A percentile compares a stretch with the other conserved stretches of the same genome.
Conservation (phyloP, 2,797 vertebrate genomes). For the Ctenopoma kingsleyae region DNA sequence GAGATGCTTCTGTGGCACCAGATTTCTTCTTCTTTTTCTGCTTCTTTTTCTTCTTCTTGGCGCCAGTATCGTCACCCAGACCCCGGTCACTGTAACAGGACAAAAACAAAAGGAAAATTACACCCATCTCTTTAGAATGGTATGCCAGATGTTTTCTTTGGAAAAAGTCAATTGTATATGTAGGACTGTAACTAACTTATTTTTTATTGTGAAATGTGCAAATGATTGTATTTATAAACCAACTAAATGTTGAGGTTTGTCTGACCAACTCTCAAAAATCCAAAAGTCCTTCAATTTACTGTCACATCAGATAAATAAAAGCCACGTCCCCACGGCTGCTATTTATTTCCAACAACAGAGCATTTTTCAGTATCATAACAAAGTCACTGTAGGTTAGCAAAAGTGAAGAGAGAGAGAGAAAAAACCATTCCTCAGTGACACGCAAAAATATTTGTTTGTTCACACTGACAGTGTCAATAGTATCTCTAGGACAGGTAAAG, state of each 20-base stretch:
- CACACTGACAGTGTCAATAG: not conserved
- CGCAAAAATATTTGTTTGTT: too few species aligned
- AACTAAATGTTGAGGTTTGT: not conserved
- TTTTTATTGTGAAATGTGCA: not conserved
- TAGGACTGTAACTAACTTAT: not conserved
- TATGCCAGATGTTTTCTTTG: not conserved
- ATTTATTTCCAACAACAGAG: too few species aligned
- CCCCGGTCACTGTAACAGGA: slow-evolving; percentile 86
- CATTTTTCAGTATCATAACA: too few species aligned
- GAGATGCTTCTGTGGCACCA: slow-evolving; percentile 87
- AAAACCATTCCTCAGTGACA: too few species aligned
- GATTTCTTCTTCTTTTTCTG: slow-evolving; percentile 97
- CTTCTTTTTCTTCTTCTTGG: slow-evolving; percentile 99
- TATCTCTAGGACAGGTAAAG: not conserved
- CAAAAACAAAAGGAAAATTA: slow-evolving; percentile 39
- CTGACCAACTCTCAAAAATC: not conserved
- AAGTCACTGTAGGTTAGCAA: too few species aligned
- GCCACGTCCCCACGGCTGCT: too few species aligned
- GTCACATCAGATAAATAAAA: not conserved
- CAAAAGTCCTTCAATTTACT: not conserved
- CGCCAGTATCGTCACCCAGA: slow-evolving; percentile 91
- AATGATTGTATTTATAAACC: too few species aligned
- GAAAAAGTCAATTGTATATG: not conserved
- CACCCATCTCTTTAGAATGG: not conserved
- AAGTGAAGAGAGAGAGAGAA: too few species aligned